phyloP scores from a whole-genome alignment of 2,113 vertebrate genomes.

The Chionomys nivalis region DNA sequence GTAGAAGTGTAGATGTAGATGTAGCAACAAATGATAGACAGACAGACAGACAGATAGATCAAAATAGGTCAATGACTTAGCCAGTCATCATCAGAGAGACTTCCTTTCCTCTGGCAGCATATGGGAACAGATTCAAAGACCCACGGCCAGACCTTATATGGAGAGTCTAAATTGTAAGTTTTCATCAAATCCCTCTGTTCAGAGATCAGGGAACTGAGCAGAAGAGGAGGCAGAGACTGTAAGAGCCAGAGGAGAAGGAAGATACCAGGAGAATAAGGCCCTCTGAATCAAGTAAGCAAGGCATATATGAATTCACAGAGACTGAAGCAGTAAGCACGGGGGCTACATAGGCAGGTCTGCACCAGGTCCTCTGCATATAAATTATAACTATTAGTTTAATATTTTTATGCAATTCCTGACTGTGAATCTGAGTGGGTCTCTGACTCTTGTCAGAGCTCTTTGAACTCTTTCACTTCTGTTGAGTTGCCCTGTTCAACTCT shows the following conservation, averaged over 20 bases:
- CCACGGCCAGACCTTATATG: neutral
- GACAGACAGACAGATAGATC: too few relatives aligned
- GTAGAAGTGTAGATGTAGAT: too few relatives aligned
- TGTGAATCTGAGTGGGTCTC: neutral
- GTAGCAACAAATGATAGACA: too few relatives aligned
- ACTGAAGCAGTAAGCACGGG: neutral
- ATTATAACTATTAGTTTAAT: neutral
- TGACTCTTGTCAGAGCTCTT: neutral
- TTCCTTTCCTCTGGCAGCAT: neutral
- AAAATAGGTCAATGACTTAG: neutral
- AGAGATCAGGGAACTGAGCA: neutral
- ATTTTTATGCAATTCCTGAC: neutral
- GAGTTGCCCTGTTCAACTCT: too few relatives aligned
- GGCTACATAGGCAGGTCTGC: too few relatives aligned
- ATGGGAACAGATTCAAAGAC: neutral
- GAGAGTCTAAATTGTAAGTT: neutral
- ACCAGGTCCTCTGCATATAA: neutral
- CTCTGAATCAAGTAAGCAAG: neutral
- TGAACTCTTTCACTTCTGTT: neutral
- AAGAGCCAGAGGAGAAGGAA: neutral
- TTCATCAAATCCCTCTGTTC: neutral
- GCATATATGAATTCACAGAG: neutral
- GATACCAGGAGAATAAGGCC: neutral
- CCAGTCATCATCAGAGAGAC: neutral
- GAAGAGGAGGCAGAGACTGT: neutral